These are phyloP conservation scores for Drosophila leontia DNA, from an alignment of 1,140 invertebrate genomes.

Conservation along the genomic window DNA sequence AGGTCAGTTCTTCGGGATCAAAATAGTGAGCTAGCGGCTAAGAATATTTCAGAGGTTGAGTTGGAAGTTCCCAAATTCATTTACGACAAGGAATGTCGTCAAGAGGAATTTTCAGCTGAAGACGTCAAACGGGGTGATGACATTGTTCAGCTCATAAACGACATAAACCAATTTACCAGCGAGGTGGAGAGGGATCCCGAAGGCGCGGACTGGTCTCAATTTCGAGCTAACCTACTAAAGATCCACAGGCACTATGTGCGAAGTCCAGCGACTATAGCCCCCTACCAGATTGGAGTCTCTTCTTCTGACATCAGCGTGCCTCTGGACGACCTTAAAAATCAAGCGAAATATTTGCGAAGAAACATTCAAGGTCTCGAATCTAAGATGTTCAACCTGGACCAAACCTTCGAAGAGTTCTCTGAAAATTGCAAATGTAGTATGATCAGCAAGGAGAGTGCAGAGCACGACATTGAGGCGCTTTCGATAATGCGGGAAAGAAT, in stretches of 20 bases:
- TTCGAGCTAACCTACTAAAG: constrained; percentile 42
- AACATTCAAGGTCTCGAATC: constrained; percentile 20
- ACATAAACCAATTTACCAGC: constrained; percentile 42
- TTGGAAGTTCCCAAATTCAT: neutral
- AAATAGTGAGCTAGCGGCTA: neutral
- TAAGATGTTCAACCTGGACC: constrained; percentile 23
- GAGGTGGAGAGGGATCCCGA: constrained; percentile 23
- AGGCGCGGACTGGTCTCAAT: constrained; percentile 37
- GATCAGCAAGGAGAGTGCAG: constrained; percentile 21
- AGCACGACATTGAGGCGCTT: constrained; percentile 31
- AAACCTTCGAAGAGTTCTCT: constrained; percentile 26
- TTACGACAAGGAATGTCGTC: neutral
- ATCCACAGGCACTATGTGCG: constrained; percentile 41
- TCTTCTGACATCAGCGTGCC: neutral
- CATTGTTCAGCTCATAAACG: constrained; percentile 14
- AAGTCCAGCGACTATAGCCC: neutral
- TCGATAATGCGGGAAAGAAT: constrained; percentile 36
- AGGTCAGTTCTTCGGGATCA: too few species aligned
- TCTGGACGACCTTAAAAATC: neutral
- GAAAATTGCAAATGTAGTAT: constrained; percentile 13
- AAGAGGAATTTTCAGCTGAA: neutral
- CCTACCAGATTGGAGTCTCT: neutral
- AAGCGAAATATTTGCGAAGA: neutral
- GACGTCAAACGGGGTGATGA: neutral
- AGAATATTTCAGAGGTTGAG: too few species aligned